Evolutionary conservation across 2,113 vertebrate species (phyloP), one percentile per base, ranked within the genome.

Genomic region (Crypturellus undulatus): DNA sequence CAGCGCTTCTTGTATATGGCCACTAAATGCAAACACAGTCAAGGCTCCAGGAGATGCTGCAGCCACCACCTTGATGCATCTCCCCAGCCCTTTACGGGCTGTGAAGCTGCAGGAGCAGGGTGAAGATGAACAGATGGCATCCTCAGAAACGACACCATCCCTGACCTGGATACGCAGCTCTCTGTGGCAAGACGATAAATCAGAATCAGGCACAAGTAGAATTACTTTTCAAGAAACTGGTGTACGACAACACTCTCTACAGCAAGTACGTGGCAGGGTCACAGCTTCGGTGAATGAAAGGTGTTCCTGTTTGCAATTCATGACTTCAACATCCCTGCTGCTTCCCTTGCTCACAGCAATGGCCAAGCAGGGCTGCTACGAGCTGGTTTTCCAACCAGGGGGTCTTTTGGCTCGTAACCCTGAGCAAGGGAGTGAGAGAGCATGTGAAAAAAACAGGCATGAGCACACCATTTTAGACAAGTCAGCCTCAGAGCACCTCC

Each of bases 171-270:
- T 5, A 62, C 34, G 60, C 32, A 52, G 42, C 51, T 76, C n/a
- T 18, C 1, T 0, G 36, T 36, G 51, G 21, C 40, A 20, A 59
- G 40, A 26, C 34, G 24, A 26, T 49, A 59, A 78, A 78, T 64
- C 30, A 56, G 34, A 19, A 0, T 12, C 76, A 76, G 67, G 28
- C 76, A 76, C 2, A 30, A 86, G 30, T 13, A 36, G 49, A 62
- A 65, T 1, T 28, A 36, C 34, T 89, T 56, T 87, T 51, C 51
- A 67, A 92, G 83, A 12, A 60, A 3, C 42, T 13, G 19, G n/a
- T 10, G 17, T 2, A 22, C 3, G 2, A 3, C 0, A 1, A 70
- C 17, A 18, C 10, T 64, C 43, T 49, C 62, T n/a, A 5, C 64
- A 40, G 49, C 3, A 26, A 65, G 40, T 19, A 5, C 2, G 3